Conservation (phyloP, 2,113 vertebrate species). For the Solea senegalensis region DNA sequence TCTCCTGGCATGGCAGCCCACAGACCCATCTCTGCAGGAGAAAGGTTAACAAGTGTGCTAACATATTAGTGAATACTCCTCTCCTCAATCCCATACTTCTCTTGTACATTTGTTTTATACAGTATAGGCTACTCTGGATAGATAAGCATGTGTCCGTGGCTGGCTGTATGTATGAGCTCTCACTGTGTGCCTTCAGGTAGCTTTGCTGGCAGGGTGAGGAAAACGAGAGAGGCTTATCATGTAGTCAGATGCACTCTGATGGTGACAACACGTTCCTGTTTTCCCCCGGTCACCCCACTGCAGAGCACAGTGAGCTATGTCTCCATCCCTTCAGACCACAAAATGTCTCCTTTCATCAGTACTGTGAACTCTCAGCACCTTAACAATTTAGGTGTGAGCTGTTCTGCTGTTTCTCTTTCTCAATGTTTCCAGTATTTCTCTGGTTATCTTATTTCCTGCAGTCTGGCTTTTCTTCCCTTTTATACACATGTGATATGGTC, state of each 20-base stretch:
- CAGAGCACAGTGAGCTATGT: conserved; percentile 52
- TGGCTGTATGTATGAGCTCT: conserved; percentile 26
- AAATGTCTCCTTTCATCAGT: conserved; percentile 67
- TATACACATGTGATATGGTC: too few relatives aligned
- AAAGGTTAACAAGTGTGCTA: conserved; percentile 15
- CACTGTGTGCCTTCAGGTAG: conserved; percentile 36
- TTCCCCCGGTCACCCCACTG: conserved; percentile 64
- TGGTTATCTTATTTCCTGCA: not conserved
- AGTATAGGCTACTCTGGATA: not conserved
- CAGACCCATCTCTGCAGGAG: conserved; percentile 16
- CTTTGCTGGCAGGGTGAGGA: conserved; percentile 51
- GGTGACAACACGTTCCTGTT: conserved; percentile 76
- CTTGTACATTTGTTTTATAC: too few relatives aligned
- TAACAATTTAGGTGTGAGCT: conserved; percentile 34
- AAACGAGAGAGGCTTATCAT: conserved; percentile 76
- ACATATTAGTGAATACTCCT: not conserved
- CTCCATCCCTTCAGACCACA: conserved; percentile 54
- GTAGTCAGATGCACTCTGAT: conserved; percentile 78
- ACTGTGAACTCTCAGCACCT: conserved; percentile 44
- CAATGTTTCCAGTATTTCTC: not conserved
- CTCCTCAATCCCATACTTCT: too few relatives aligned
- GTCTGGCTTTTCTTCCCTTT: not conserved
- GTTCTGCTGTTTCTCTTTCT: not conserved
- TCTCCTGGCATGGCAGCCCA: conserved; percentile 21
- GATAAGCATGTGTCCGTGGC: conserved; percentile 32